Base-by-base conservation (phyloP, 1,140 invertebrate species). In the Drosophila ironensis region DNA sequence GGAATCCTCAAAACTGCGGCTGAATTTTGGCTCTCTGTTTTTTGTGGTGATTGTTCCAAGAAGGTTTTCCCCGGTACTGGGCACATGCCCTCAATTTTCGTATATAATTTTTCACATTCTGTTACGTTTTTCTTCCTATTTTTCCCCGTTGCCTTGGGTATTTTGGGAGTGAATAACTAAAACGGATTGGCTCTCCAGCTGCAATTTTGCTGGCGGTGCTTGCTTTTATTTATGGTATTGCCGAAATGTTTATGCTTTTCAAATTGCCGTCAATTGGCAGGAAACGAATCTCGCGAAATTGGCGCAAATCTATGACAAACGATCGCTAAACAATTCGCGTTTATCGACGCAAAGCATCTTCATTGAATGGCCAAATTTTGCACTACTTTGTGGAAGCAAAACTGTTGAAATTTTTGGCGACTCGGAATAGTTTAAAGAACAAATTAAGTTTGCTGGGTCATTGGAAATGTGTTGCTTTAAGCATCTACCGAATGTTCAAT, bases 171-270 rank as follows among this genome's bases (percentile, higher is more conserved):
- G 56, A 63, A 28, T 63, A 28, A 28, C 40, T 12, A 25, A 51
- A 35, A 4, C 20, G 42, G 22, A 19, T 47, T 25, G 45, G 64
- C 50, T 68, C 50, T 68, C 61, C 64, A 68, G 48, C 41, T 68
- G 61, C 66, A 69, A 9, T 24, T 35, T 20, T 11, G 19, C 7
- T 19, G 11, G 22, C 8, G n/a, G n/a, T 24, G 19, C 1, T 2
- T 35, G 30, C 16, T 33, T 7, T 64, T 56, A 66, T 66, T 66
- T 66, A 57, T 66, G 61, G 44, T 45, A 51, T 51, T 54, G 59
- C 41, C 54, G 57, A 54, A 71, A 71, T 50, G 45, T 44, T 63
- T 71, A 53, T 72, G 33, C 35, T 33, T 52, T 61, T 70, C 40
- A 44, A 71, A 47, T 70, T 42, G 54, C 38, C 40, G 44, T 42